phyloP scores from a whole-genome alignment of 2,888 invertebrate species.

The Eutolmus rufibarbis region DNA sequence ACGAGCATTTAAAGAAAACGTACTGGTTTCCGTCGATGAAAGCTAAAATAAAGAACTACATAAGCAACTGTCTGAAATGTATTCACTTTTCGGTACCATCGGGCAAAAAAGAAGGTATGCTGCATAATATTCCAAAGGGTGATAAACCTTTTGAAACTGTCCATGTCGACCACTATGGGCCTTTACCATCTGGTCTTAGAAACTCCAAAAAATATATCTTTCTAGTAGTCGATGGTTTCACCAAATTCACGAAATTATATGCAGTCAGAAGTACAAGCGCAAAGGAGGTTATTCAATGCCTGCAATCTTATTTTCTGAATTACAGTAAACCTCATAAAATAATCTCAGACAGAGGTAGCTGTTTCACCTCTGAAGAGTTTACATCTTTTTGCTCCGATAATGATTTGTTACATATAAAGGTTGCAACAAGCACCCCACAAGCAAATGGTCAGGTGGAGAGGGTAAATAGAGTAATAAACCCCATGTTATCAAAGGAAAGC shows the following conservation, averaged over 20 bases:
- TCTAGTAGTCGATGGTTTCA: not conserved
- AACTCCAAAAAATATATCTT: not conserved
- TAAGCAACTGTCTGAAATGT: not conserved
- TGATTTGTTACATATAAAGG: not conserved
- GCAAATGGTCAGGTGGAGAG: not conserved
- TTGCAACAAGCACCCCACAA: not conserved
- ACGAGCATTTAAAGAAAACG: not conserved
- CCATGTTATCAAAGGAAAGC: not conserved
- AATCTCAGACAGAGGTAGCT: not conserved
- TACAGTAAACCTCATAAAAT: not conserved
- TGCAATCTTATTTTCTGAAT: not conserved
- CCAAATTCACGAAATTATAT: not conserved
- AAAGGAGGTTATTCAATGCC: not conserved
- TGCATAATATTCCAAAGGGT: not conserved
- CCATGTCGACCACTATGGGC: not conserved
- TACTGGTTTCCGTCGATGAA: not conserved
- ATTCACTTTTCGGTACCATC: not conserved
- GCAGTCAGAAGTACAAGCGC: not conserved
- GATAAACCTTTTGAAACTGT: not conserved
- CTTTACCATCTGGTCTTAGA: not conserved
- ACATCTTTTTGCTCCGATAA: not conserved
- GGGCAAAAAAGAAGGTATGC: not conserved
- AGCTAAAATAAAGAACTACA: not conserved
- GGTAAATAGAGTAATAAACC: not conserved
- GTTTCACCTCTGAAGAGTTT: not conserved